These are phyloP conservation scores for Allobates femoralis DNA, from an alignment of 2,797 vertebrate genomes.

Conservation along the genomic window DNA sequence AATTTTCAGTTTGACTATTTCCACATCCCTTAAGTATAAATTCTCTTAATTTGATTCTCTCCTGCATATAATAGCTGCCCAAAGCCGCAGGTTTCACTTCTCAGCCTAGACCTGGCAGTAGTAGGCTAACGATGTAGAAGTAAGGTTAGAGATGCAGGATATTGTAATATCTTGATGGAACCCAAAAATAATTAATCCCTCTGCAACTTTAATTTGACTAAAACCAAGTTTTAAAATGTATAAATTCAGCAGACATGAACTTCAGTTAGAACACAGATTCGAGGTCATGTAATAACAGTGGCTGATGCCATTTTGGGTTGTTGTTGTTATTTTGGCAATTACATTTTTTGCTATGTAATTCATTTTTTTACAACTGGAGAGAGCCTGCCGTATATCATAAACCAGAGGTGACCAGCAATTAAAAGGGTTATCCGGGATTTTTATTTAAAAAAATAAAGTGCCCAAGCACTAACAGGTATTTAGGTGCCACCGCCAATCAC, in stretches of 20 bases:
- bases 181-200: not conserved
- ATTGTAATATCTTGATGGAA: not conserved
- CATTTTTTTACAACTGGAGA: no score
- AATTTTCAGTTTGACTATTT: slow-evolving; percentile 13
- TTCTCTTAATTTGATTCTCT: slow-evolving; percentile 32
- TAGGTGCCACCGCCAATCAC: no score
- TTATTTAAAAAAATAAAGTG: no score
- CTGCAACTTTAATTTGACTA: not conserved
- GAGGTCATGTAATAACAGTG: not conserved
- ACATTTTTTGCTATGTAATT: no score
- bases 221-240: not conserved
- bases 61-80: not conserved
- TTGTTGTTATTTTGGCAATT: no score
- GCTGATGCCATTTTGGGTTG: no score
- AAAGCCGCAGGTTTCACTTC: not conserved
- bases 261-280: not conserved
- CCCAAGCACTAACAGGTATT: no score
- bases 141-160: not conserved
- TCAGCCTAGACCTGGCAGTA: not conserved
- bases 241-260: not conserved
- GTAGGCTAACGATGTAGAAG: not conserved
- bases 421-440: no score
- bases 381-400: no score
- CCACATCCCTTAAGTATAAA: slow-evolving; percentile 38
- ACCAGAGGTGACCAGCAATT: no score